Evolutionary conservation across 2,888 invertebrate species (phyloP), one percentile per base, ranked within the genome.

Genomic region (Parochlus steinenii): DNA sequence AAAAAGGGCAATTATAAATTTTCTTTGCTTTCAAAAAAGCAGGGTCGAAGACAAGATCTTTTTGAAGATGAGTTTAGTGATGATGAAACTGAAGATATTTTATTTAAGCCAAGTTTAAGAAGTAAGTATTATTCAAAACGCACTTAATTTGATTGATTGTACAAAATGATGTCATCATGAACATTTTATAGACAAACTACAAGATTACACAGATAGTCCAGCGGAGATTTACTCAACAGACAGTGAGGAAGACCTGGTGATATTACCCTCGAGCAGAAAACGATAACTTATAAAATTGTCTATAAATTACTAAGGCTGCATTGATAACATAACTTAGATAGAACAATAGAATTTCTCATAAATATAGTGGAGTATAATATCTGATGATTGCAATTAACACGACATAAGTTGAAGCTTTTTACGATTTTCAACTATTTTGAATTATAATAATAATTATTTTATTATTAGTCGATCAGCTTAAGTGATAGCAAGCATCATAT

Each of bases 21-120:
- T 41, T 57, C 58, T 11, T 40, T 58, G 40, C 39, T 58, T 31
- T 52, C 56, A n/a, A 57, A 57, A 39, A 57, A 55, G 43, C 44
- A 46, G 4, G 33, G 37, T n/a, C n/a, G n/a, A 15, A 34, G 26
- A n/a, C 22, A 37, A n/a, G 54, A 52, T 40, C 50, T 53, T 11
- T 49, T 56, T 24, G 54, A 54, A 37, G 56, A 55, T 30, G 54
- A 56, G 34, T 30, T 37, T 20, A 43, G 43, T 28, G 42, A 40
- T 14, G 54, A 56, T 39, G 50, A 50, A 8, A 49, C 52, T 38
- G 58, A 54, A 34, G 34, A 34, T 5, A 27, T 34, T 22, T 34
- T 34, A 6, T 28, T 12, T 18, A 27, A 27, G n/a, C 5, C 19
- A 3, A 14, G 20, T 10, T n/a, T 28, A 5, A 34, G 22, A 34